Percentiles rank a stretch among this genome's conserved stretches.
These are phyloP conservation scores for Lepas anatifera DNA, from an alignment of 2,888 invertebrate genomes.

Conservation along the genomic window DNA sequence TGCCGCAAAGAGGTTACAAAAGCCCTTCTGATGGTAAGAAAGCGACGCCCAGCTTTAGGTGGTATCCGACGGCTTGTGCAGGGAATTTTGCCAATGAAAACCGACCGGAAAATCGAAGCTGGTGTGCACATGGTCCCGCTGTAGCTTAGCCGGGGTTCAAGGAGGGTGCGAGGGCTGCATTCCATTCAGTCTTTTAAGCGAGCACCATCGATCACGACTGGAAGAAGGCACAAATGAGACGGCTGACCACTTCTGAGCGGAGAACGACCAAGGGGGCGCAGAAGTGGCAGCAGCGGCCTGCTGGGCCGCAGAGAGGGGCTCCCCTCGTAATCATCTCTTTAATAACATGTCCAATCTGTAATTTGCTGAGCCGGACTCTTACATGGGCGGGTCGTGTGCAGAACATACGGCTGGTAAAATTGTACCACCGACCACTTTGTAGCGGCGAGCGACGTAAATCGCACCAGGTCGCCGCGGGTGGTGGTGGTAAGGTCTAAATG, in stretches of 20 bases:
- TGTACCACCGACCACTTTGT: neutral
- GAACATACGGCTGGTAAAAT: constrained; percentile 4
- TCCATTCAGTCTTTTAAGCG: neutral
- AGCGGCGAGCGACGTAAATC: neutral
- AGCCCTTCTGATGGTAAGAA: neutral
- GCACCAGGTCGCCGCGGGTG: neutral
- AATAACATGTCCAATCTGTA: neutral
- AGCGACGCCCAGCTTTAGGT: neutral
- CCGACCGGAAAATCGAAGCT: neutral
- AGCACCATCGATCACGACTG: neutral
- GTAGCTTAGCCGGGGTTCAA: neutral
- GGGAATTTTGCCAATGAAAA: neutral
- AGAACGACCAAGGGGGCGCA: neutral
- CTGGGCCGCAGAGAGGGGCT: no score
- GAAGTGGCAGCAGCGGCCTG: neutral
- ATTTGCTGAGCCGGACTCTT: neutral
- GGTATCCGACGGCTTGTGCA: no score
- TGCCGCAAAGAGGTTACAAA: neutral
- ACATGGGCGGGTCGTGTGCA: neutral
- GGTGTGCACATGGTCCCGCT: no score
- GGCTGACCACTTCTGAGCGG: neutral
- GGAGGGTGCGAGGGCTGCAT: neutral
- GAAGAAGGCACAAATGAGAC: neutral
- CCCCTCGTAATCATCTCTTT: neutral
- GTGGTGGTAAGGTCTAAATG: neutral